phyloP scores from a whole-genome alignment of 1,140 invertebrate species.

The Lepidurus arcticus region DNA sequence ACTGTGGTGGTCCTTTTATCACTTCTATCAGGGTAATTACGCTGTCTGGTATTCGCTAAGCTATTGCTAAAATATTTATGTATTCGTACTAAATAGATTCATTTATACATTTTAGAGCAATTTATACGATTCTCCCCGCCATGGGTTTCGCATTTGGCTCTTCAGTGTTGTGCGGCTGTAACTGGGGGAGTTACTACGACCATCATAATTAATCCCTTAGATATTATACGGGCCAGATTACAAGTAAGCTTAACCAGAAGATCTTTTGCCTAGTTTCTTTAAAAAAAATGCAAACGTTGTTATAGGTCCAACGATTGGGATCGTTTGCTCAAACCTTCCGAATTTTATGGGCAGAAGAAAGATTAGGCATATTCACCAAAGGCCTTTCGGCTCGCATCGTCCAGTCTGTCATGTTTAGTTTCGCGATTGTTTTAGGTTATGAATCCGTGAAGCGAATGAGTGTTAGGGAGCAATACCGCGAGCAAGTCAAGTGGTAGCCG shows the following conservation, averaged over 20 bases:
- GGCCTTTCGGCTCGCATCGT: constrained; percentile 84
- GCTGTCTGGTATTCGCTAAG: background rate
- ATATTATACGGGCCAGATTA: constrained; percentile 82
- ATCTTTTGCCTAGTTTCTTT: background rate
- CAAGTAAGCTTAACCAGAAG: constrained; percentile 55
- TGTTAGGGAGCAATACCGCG: constrained; percentile 75
- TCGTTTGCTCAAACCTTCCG: constrained; percentile 70
- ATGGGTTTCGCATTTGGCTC: constrained; percentile 75
- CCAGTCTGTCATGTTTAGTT: constrained; percentile 76
- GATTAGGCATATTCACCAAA: constrained; percentile 76
- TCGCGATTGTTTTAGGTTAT: constrained; percentile 89
- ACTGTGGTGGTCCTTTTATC: constrained; percentile 94
- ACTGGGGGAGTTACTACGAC: constrained; percentile 86
- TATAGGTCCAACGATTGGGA: constrained; percentile 73
- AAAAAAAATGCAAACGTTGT: background rate
- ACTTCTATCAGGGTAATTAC: constrained; percentile 80
- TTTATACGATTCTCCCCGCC: constrained; percentile 62
- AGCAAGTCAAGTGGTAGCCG: constrained; percentile 66
- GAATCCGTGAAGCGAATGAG: constrained; percentile 89
- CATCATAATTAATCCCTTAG: constrained; percentile 86
- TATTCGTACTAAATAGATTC: background rate
- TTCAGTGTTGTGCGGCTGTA: constrained; percentile 83
- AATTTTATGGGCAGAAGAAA: constrained; percentile 82
- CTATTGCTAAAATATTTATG: background rate
- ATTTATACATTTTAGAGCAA: constrained; percentile 56